phyloP scores from a whole-genome alignment of 2,797 vertebrate species.

The Pantherophis alleghaniensis region DNA sequence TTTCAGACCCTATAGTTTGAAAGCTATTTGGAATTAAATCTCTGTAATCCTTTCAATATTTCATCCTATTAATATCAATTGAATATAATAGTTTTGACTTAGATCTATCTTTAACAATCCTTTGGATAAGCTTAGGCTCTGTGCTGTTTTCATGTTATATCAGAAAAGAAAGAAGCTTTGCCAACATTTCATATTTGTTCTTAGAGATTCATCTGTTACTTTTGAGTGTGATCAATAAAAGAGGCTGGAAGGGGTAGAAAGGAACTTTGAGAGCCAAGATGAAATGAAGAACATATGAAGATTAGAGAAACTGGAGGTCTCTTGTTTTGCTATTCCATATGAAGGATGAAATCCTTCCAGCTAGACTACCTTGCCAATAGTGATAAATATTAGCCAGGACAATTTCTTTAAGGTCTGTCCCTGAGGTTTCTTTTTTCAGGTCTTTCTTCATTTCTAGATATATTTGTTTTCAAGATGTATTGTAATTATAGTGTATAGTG shows the following conservation, averaged over 20 bases:
- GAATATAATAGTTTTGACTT: conserved; percentile 61
- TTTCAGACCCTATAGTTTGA: not conserved
- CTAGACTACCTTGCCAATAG: not conserved
- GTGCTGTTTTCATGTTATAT: conserved; percentile 47
- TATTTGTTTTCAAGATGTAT: not conserved
- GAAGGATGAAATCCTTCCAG: not conserved
- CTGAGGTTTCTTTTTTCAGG: not conserved
- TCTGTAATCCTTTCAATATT: conserved; percentile 47
- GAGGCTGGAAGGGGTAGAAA: conserved; percentile 35
- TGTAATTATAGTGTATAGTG: not conserved
- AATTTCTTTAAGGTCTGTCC: not conserved
- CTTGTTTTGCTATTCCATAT: not conserved
- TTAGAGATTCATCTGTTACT: conserved; percentile 56
- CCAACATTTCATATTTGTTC: conserved; percentile 60
- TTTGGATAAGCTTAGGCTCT: conserved; percentile 45
- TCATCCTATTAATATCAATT: conserved; percentile 42
- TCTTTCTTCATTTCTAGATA: not conserved
- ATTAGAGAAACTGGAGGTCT: conserved; percentile 27
- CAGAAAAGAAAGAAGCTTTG: conserved; percentile 49
- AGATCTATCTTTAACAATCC: not conserved
- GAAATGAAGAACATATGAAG: conserved; percentile 52
- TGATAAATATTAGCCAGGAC: not conserved
- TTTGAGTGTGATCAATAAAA: conserved; percentile 41
- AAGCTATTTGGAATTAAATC: conserved; percentile 25
- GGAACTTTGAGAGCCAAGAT: conserved; percentile 41